A percentile compares a stretch with the other conserved stretches of the same genome.
phyloP scores from a whole-genome alignment of 2,888 invertebrate genomes.

The Caenorhabditis imperialis region DNA sequence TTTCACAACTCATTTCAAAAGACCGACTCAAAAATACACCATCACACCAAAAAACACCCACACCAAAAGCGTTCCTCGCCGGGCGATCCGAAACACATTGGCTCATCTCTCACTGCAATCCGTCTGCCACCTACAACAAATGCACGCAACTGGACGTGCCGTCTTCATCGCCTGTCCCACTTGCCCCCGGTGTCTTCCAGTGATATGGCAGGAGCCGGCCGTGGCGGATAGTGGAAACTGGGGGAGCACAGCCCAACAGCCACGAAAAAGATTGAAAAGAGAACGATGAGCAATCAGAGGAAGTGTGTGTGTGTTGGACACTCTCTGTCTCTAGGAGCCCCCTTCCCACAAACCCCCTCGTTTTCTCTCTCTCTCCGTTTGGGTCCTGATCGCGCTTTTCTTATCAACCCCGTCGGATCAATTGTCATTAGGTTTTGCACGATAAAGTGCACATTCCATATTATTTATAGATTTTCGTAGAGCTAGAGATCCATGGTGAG shows the following conservation, averaged over 20 bases:
- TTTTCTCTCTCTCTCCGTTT: slow-evolving; percentile 24
- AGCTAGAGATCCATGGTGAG: too few relatives aligned
- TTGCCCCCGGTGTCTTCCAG: slow-evolving; percentile 11
- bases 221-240: too few relatives aligned
- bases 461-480: too few relatives aligned
- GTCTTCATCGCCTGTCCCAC: slow-evolving; percentile 6
- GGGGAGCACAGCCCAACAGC: slow-evolving; percentile 25
- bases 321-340: slow-evolving; percentile 30
- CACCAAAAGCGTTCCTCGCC: too few relatives aligned
- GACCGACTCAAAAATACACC: too few relatives aligned
- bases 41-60: too few relatives aligned
- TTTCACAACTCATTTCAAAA: too few relatives aligned
- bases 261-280: slow-evolving; percentile 55
- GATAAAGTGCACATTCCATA: slow-evolving; percentile 30
- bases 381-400: slow-evolving; percentile 38
- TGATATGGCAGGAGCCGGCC: slow-evolving; percentile 42
- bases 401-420: slow-evolving; percentile 51
- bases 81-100: too few relatives aligned
- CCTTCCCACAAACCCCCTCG: slow-evolving; percentile 39
- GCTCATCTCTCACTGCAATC: too few relatives aligned
- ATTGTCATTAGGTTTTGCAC: slow-evolving; percentile 40
- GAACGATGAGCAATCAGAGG: slow-evolving; percentile 54
- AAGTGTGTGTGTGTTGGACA: slow-evolving; percentile 50
- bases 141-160: slow-evolving; percentile 43
- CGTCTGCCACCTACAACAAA: slow-evolving; percentile 45